phyloP scores from a whole-genome alignment of 2,888 invertebrate species.

The Vesta saturnalis region DNA sequence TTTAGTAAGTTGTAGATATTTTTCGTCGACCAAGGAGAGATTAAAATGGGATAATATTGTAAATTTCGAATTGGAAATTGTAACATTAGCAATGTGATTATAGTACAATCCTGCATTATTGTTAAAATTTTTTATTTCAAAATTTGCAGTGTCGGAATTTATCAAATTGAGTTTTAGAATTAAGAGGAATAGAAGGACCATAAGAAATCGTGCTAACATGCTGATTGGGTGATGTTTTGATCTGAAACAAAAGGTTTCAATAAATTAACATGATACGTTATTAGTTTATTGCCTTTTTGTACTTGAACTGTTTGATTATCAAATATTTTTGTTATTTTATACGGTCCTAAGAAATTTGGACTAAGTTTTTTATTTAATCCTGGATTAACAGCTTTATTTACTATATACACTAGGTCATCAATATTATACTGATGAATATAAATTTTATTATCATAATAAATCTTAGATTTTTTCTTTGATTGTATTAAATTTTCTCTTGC shows the following conservation, averaged over 20 bases:
- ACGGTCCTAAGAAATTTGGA: conserved; percentile 31
- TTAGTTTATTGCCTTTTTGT: conserved; percentile 3
- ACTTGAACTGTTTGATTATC: no score
- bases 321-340: no score
- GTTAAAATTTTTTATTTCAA: neutral
- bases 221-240: neutral
- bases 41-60: neutral
- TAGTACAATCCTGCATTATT: neutral
- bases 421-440: no score
- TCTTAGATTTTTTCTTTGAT: no score
- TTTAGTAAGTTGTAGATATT: neutral
- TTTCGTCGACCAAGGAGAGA: neutral
- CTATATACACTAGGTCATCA: no score
- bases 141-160: no score
- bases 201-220: no score
- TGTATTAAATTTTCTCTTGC: neutral
- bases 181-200: no score
- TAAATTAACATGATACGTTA: conserved; percentile 11
- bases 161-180: no score
- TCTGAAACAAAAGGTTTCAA: conserved; percentile 15
- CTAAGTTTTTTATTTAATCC: conserved; percentile 21
- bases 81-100: neutral
- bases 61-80: neutral
- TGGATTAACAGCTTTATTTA: neutral
- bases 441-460: no score